Evolutionary conservation across 2,113 vertebrate species (phyloP).

Genomic region (Phyllostomus hastatus): DNA sequence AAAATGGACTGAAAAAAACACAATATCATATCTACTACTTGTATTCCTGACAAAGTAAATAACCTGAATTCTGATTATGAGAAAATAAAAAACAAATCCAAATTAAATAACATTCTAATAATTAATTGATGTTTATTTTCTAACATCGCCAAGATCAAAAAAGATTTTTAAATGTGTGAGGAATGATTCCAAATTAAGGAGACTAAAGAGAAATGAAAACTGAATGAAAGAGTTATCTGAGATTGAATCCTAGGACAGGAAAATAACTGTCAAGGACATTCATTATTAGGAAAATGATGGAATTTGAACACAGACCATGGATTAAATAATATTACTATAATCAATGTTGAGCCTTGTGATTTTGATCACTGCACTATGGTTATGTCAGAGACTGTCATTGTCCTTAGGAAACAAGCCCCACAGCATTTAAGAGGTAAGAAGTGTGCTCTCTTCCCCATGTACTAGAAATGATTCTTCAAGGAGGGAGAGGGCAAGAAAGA

Average conservation of each 20-base stretch:
- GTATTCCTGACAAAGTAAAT: background rate
- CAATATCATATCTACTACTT: background rate
- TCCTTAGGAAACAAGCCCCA: background rate
- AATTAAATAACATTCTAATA: background rate
- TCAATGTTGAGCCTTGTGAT: background rate
- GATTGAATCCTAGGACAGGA: background rate
- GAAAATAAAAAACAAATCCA: background rate
- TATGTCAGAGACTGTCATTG: background rate
- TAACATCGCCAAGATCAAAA: background rate
- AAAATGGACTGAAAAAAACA: background rate
- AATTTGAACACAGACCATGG: background rate
- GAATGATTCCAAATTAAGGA: background rate
- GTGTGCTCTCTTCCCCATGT: background rate
- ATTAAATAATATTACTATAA: background rate
- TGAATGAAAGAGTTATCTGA: background rate
- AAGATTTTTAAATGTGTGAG: background rate
- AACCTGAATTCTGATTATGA: background rate
- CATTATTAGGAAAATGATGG: background rate
- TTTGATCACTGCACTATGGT: background rate
- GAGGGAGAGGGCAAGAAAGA: background rate
- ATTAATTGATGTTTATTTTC: background rate
- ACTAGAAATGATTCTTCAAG: background rate
- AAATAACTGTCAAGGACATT: background rate
- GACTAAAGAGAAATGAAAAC: background rate
- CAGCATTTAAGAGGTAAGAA: background rate